Evolutionary conservation across 2,888 invertebrate genomes (phyloP).

Genomic region (Perithous albicinctus): DNA sequence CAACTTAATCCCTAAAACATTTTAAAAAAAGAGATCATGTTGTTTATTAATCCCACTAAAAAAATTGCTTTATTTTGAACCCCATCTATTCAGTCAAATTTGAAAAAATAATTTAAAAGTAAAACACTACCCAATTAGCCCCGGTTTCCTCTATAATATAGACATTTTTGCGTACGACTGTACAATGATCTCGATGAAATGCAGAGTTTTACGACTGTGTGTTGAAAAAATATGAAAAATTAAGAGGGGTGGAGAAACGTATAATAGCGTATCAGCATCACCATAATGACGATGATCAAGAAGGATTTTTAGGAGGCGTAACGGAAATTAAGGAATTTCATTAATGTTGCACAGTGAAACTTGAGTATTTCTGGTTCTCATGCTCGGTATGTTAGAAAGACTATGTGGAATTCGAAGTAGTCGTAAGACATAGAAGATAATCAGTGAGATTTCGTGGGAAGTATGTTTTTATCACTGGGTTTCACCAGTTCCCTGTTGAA

Average conservation of each 20-base stretch:
- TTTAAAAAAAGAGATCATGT: no score
- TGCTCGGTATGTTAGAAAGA: not conserved
- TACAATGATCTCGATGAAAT: constrained; percentile 13
- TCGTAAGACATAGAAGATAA: not conserved
- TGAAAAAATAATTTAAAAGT: no score
- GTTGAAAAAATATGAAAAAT: constrained; percentile 40
- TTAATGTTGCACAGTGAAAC: not conserved
- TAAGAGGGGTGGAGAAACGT: not conserved
- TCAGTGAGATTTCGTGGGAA: constrained; percentile 19
- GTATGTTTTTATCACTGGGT: not conserved
- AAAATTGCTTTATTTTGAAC: no score
- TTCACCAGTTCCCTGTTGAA: constrained; percentile 21
- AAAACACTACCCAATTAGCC: no score
- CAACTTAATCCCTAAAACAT: no score
- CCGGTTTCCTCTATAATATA: no score
- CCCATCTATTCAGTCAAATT: no score
- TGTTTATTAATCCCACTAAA: no score
- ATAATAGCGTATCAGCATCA: not conserved
- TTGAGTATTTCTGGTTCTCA: not conserved
- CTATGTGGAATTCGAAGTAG: not conserved
- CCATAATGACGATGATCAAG: constrained; percentile 22
- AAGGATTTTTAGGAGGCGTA: constrained; percentile 24
- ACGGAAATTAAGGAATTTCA: constrained; percentile 9
- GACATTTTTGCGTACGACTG: not conserved
- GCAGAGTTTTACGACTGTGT: not conserved